Evolutionary conservation across 2,888 invertebrate genomes (phyloP).

Genomic region (Dorcus hopei): DNA sequence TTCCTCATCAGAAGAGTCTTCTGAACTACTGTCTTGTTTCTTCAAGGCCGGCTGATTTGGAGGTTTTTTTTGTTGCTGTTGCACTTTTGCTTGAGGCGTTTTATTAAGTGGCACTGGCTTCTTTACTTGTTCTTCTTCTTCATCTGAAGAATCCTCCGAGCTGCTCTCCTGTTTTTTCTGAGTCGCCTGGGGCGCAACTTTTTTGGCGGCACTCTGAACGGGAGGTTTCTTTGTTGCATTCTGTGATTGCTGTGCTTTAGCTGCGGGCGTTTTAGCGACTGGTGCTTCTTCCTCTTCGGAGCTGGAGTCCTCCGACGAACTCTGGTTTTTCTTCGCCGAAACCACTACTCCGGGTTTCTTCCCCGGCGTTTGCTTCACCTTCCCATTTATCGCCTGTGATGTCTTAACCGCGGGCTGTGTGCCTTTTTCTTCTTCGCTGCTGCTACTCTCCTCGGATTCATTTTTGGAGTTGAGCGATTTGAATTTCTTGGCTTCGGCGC

Average conservation of each 20-base stretch:
- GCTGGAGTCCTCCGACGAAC: conserved; percentile 27
- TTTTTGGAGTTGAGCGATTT: conserved; percentile 14
- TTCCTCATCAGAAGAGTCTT: conserved; percentile 28
- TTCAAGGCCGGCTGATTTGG: neutral
- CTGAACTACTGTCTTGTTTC: conserved; percentile 20
- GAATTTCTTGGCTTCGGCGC: conserved; percentile 48
- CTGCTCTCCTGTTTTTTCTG: conserved; percentile 29
- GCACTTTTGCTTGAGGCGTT: conserved; percentile 15
- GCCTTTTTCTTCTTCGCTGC: conserved; percentile 34
- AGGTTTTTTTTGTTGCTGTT: conserved; percentile 14
- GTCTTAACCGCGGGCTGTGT: neutral
- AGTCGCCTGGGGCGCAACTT: conserved; percentile 10
- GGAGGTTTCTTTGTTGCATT: neutral
- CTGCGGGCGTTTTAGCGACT: conserved; percentile 9
- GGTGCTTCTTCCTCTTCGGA: conserved; percentile 29
- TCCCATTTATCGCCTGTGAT: conserved; percentile 20
- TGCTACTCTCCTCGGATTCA: conserved; percentile 35
- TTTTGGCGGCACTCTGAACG: neutral
- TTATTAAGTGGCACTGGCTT: conserved; percentile 26
- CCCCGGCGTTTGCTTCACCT: conserved; percentile 17
- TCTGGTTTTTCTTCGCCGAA: conserved; percentile 2
- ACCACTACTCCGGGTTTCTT: conserved; percentile 23
- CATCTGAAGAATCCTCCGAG: conserved; percentile 33
- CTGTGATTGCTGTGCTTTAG: neutral
- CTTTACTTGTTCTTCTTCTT: conserved; percentile 34